Conservation (phyloP, 2,888 invertebrate species). For the Hesperia comma region DNA sequence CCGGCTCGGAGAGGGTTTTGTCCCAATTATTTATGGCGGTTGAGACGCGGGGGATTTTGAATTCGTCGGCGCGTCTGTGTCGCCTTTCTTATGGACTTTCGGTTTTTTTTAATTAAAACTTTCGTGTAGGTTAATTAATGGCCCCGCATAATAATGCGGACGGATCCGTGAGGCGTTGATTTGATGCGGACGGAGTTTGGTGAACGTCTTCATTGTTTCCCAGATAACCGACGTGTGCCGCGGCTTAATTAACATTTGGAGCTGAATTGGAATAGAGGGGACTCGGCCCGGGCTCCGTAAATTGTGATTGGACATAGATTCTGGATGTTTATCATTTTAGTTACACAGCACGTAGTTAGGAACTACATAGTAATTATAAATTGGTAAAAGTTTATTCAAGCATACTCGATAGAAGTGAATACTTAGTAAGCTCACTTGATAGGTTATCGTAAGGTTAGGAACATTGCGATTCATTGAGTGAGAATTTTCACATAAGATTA, state of each 20-base stretch:
- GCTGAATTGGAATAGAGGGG: background rate
- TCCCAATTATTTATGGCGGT: constrained; percentile 83
- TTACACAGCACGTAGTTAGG: too few species aligned
- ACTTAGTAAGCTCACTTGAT: background rate
- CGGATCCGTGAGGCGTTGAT: constrained; percentile 15
- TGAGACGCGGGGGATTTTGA: constrained; percentile 78
- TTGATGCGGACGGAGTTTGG: constrained; percentile 37
- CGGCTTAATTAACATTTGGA: constrained; percentile 29
- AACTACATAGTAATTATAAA: too few species aligned
- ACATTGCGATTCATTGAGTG: too few species aligned
- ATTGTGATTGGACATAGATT: background rate
- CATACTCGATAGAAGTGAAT: background rate
- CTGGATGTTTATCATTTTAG: background rate
- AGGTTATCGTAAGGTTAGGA: background rate
- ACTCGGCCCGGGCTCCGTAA: background rate
- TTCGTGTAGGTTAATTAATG: constrained; percentile 80
- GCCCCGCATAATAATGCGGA: constrained; percentile 59
- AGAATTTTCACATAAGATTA: background rate
- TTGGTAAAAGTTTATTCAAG: too few species aligned
- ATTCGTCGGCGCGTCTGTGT: constrained; percentile 75
- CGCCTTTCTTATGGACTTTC: constrained; percentile 74
- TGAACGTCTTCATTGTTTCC: constrained; percentile 49
- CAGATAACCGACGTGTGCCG: constrained; percentile 24
- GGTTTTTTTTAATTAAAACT: constrained; percentile 79
- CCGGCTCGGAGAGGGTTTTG: constrained; percentile 70